Conservation (phyloP, 2,113 vertebrate genomes). For the Sapayoa aenigma region DNA sequence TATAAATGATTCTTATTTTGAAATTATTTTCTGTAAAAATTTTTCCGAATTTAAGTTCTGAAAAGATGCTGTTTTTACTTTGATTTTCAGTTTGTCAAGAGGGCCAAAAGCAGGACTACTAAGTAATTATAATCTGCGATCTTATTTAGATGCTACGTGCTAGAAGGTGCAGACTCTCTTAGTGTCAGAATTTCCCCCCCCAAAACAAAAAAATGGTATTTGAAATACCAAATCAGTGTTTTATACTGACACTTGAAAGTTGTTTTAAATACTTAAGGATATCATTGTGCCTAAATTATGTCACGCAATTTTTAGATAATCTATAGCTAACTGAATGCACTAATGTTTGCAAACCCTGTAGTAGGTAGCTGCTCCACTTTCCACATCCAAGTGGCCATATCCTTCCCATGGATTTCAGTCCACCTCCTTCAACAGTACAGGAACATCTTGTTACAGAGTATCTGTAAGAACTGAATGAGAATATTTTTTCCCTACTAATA, state of each 20-base stretch:
- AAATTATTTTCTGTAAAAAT: not conserved
- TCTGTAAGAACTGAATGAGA: not conserved
- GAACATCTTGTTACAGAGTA: not conserved
- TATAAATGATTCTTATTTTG: not conserved
- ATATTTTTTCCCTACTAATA: not conserved
- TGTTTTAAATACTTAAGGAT: not conserved
- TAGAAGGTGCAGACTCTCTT: not conserved
- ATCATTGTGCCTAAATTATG: not conserved
- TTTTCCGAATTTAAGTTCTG: not conserved
- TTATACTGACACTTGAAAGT: not conserved
- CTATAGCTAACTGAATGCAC: not conserved
- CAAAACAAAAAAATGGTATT: no score
- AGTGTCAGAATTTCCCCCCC: not conserved
- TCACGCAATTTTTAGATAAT: not conserved
- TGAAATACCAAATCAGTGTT: not conserved
- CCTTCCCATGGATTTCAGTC: not conserved
- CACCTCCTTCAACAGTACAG: not conserved
- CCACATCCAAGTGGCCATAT: not conserved
- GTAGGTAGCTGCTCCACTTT: not conserved
- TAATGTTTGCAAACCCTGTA: not conserved
- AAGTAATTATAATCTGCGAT: not conserved
- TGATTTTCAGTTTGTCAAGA: not conserved
- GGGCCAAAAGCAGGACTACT: not conserved
- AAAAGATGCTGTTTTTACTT: not conserved
- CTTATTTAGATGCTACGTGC: not conserved